Percentiles rank a stretch among this genome's conserved stretches.
phyloP scores from a whole-genome alignment of 2,888 invertebrate species.

The Sipha maydis region DNA sequence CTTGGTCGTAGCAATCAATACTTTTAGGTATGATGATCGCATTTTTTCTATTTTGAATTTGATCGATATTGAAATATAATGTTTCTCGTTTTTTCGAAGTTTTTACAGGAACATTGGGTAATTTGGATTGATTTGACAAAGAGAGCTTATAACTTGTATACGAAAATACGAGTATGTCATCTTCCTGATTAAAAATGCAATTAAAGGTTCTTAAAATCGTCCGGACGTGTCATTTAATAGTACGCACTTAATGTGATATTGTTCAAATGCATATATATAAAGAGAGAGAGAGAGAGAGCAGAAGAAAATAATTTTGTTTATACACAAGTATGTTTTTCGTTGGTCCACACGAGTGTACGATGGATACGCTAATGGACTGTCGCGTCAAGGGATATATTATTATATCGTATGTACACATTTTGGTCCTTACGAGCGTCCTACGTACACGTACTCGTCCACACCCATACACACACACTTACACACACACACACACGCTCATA shows the following conservation, averaged over 20 bases:
- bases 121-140: too few species aligned
- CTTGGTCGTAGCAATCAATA: too few species aligned
- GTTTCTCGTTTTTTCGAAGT: too few species aligned
- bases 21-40: too few species aligned
- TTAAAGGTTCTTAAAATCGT: too few species aligned
- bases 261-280: neutral
- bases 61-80: too few species aligned
- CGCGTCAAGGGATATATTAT: conserved; percentile 9
- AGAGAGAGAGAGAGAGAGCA: neutral
- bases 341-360: neutral
- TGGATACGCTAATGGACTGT: conserved; percentile 31
- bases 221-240: neutral
- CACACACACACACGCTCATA: neutral
- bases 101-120: too few species aligned
- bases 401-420: neutral
- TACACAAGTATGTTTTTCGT: neutral
- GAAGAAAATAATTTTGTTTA: conserved; percentile 7
- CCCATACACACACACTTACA: neutral
- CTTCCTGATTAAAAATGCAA: too few species aligned
- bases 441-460: too few species aligned
- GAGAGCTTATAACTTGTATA: too few species aligned
- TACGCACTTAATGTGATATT: neutral
- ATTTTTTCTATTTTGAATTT: too few species aligned
- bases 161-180: too few species aligned
- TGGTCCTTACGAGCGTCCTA: neutral